A percentile compares a stretch with the other conserved stretches of the same genome.
phyloP scores from a whole-genome alignment of 2,797 vertebrate genomes.

The Enteromius thamalakanensis region DNA sequence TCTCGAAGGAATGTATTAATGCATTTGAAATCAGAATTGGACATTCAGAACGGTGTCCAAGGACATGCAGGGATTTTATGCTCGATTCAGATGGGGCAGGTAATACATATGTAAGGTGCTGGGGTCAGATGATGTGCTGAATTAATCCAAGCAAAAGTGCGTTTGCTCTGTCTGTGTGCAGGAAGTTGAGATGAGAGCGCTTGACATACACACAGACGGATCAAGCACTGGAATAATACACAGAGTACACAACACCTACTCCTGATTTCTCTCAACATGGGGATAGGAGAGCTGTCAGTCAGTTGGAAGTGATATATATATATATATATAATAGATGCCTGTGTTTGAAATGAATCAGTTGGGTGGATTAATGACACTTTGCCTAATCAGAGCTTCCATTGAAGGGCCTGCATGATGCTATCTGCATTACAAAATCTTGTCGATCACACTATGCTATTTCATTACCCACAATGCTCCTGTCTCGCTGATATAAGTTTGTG shows the following conservation, averaged over 20 bases:
- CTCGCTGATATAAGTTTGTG: constrained; percentile 1
- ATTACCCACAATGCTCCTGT: constrained; percentile 28
- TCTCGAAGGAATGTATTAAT: constrained; percentile 33
- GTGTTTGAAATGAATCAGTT: constrained; percentile 4
- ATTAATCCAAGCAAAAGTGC: neutral
- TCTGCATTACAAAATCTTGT: neutral
- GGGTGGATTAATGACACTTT: constrained; percentile 17
- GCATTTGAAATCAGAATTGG: constrained; percentile 37
- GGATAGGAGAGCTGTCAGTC: neutral
- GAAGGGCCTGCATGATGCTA: constrained; percentile 19
- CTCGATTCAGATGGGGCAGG: neutral
- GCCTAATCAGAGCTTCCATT: constrained; percentile 18
- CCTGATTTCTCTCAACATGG: neutral
- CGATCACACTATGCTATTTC: neutral
- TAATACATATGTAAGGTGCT: constrained; percentile 12
- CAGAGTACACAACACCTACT: neutral
- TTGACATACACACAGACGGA: neutral
- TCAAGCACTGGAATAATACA: neutral
- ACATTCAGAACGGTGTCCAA: constrained; percentile 27
- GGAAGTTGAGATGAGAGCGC: constrained; percentile 3
- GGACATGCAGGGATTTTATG: constrained; percentile 27
- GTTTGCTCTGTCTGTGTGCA: neutral
- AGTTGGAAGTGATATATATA: neutral
- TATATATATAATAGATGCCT: too few species aligned
- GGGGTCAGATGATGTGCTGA: constrained; percentile 3